Evolutionary conservation across 2,797 vertebrate genomes (phyloP).

Genomic region (Anolis apletophallus): DNA sequence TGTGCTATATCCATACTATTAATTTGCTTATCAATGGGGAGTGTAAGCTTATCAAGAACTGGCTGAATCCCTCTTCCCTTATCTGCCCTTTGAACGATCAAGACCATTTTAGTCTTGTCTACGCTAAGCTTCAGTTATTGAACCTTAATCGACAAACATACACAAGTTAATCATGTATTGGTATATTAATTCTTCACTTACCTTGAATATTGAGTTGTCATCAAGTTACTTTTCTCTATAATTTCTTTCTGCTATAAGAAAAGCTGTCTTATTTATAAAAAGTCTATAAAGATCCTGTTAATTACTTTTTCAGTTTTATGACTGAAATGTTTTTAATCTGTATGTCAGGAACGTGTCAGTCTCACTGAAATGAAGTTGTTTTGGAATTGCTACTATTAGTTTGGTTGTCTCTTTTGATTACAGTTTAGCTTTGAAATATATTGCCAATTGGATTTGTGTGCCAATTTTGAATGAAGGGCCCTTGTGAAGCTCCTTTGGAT

Average conservation of each 20-base stretch:
- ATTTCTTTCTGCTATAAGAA: conserved; percentile 9
- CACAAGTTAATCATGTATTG: not conserved
- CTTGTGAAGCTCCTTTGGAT: too few relatives aligned
- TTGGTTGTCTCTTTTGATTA: not conserved
- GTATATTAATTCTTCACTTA: not conserved
- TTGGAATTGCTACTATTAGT: not conserved
- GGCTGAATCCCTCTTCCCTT: too few relatives aligned
- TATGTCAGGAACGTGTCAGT: not conserved
- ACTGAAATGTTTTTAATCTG: not conserved
- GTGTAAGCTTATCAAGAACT: too few relatives aligned
- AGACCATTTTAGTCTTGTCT: too few relatives aligned
- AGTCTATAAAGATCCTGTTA: rapidly evolving
- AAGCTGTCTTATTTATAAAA: not conserved
- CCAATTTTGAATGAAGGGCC: too few relatives aligned
- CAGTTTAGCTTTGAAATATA: too few relatives aligned
- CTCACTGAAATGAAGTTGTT: not conserved
- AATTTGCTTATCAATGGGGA: too few relatives aligned
- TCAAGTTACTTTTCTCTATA: not conserved
- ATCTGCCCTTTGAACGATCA: too few relatives aligned
- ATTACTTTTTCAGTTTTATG: not conserved
- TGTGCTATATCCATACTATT: too few relatives aligned
- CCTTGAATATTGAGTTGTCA: conserved; percentile 35
- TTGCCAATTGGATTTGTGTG: too few relatives aligned
- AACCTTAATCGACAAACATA: not conserved
- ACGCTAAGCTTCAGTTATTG: too few relatives aligned